Percentiles rank a stretch among this genome's conserved stretches.
phyloP scores from a whole-genome alignment of 1,140 invertebrate species.

The Pachypeltis micranthus region DNA sequence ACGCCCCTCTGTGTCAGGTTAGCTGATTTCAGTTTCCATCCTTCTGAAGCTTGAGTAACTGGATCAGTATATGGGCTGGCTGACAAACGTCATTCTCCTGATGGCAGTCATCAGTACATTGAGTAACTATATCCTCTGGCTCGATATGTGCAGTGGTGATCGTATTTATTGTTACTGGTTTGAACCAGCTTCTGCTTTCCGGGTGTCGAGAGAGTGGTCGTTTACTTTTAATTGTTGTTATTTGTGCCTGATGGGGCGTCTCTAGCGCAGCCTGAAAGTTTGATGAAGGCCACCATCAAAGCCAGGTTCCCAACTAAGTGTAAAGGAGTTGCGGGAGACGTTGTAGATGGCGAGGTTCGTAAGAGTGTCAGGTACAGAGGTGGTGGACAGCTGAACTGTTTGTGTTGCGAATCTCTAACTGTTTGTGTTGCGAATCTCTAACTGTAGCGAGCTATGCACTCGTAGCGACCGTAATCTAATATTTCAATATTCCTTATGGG shows the following conservation, averaged over 20 bases:
- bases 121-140: too few relatives aligned
- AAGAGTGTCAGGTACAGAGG: conserved; percentile 76
- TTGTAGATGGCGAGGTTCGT: conserved; percentile 62
- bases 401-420: too few relatives aligned
- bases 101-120: too few relatives aligned
- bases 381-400: conserved; percentile 67
- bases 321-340: conserved; percentile 77
- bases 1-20: too few relatives aligned
- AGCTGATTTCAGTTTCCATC: too few relatives aligned
- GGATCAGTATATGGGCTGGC: too few relatives aligned
- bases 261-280: conserved; percentile 66
- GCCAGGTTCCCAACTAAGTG: conserved; percentile 77
- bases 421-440: conserved; percentile 72
- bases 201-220: too few relatives aligned
- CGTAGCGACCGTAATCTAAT: conserved; percentile 80
- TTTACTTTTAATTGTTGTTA: conserved; percentile 20
- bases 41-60: too few relatives aligned
- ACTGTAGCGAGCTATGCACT: conserved; percentile 77
- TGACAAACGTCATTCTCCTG: too few relatives aligned
- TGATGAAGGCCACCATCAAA: conserved; percentile 85
- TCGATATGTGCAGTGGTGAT: too few relatives aligned
- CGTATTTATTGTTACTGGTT: too few relatives aligned
- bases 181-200: too few relatives aligned
- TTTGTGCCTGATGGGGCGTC: conserved; percentile 29
- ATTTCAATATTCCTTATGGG: conserved; percentile 68